These are phyloP conservation scores for Ditylenchus dipsaci DNA, from an alignment of 1,140 invertebrate genomes.

Conservation along the genomic window DNA sequence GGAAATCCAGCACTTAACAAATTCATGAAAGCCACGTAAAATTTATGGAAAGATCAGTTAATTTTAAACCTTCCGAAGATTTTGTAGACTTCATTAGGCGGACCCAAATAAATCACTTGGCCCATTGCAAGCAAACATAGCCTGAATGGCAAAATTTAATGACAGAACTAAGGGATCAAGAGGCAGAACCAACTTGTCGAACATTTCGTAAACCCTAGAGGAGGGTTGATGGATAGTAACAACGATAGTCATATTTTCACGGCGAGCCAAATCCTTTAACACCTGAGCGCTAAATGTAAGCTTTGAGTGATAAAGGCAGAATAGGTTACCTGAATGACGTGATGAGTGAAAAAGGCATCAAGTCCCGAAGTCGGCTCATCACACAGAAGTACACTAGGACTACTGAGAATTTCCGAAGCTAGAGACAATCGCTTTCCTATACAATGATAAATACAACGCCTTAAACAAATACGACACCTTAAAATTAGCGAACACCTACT, in stretches of 20 bases:
- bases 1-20: background rate
- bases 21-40: background rate
- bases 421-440: slow-evolving; percentile 78
- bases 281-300: slow-evolving; percentile 49
- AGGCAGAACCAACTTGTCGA: slow-evolving; percentile 68
- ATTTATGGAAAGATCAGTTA: background rate
- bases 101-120: slow-evolving; percentile 80
- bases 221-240: slow-evolving; percentile 65
- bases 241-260: slow-evolving; percentile 78
- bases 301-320: background rate
- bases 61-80: slow-evolving; percentile 18
- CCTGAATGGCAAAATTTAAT: slow-evolving; percentile 25
- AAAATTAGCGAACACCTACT: slow-evolving; percentile 58
- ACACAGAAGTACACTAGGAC: slow-evolving; percentile 89
- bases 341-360: slow-evolving; percentile 80
- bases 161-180: background rate
- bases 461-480: no score
- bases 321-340: slow-evolving; percentile 66
- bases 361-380: slow-evolving; percentile 91
- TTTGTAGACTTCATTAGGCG: slow-evolving; percentile 64
- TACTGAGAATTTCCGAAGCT: slow-evolving; percentile 85
- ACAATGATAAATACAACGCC: no score
- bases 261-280: slow-evolving; percentile 65
- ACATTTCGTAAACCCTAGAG: slow-evolving; percentile 83
- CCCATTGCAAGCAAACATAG: slow-evolving; percentile 74